Evolutionary conservation across 2,113 vertebrate species (phyloP).

Genomic region (Zeus faber): DNA sequence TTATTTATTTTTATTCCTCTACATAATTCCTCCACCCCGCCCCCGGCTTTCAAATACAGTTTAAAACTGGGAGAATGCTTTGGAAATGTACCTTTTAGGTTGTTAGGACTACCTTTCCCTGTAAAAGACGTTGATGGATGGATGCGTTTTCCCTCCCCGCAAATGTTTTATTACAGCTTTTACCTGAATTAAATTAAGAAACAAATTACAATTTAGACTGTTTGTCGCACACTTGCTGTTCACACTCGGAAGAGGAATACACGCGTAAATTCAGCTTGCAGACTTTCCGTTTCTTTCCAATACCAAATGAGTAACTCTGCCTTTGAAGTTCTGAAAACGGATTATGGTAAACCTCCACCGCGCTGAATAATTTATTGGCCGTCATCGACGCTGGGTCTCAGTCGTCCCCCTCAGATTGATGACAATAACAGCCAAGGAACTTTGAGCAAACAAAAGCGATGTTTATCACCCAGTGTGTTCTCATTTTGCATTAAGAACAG

Average conservation of each 20-base stretch:
- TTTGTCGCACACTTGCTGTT: no score
- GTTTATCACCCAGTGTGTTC: not conserved
- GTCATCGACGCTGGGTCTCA: constrained; percentile 16
- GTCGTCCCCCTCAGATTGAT: constrained; percentile 19
- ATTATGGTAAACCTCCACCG: constrained; percentile 31
- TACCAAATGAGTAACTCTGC: not conserved
- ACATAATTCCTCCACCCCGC: no score
- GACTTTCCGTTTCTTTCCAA: not conserved
- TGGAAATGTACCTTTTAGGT: no score
- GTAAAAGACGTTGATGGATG: no score
- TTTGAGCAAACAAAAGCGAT: constrained; percentile 8
- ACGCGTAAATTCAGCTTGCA: not conserved
- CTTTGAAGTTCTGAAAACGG: constrained; percentile 26
- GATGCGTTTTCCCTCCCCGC: no score
- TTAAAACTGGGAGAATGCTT: no score
- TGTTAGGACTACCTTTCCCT: no score
- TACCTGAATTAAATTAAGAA: no score
- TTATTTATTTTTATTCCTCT: not conserved
- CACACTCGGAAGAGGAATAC: no score
- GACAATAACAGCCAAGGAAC: constrained; percentile 11
- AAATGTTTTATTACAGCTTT: no score
- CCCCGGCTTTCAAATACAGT: no score
- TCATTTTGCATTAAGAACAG: constrained; percentile 5
- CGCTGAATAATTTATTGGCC: constrained; percentile 33
- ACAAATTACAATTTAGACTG: no score